Base-by-base conservation (phyloP, 1,140 invertebrate species). In the Anastrepha obliqua region DNA sequence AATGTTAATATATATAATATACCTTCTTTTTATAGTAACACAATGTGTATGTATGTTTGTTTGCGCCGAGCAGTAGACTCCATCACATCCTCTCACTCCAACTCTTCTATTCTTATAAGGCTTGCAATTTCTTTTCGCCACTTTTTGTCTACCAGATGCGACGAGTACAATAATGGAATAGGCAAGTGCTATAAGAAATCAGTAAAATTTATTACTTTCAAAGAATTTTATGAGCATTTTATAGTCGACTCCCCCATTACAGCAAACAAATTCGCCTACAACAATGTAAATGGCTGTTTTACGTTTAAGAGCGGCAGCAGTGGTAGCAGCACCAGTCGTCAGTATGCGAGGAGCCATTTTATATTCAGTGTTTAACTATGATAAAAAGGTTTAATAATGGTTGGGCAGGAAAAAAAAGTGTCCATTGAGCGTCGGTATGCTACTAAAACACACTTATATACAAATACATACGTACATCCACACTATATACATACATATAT, bases 351-450 rank as follows among this genome's bases (percentile, higher is more conserved):
- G 44, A 51, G 47, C 74, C 74, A 81, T 55, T 81, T 81, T 81
- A 81, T 81, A 81, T 81, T 81, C 74, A 81, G 47, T 81, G 74
- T 81, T 81, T 81, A 81, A 81, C 74, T 81, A 81, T 81, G 47
- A 81, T 81, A 81, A 81, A 81, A 81, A 81, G 74, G 47, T 55
- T 81, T 44, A 47, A 17, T 55, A 55, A 29, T 20, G 17, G 74
- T 81, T 55, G 44, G 74, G 11, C 74, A 55, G 47, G 2, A 29
- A 3, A 5, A 55, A 81, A 81, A 11, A 44, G 15, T n/a, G 15
- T 81, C 55, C 74, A 81, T 81, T 81, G 74, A 81, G 74, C 55
- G 51, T 29, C 74, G 47, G 70, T 17, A 78, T 67, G 64, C 64
- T 67, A 67, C 29, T 67, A 7, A 55, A 39, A 20, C 17, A 17